These are phyloP conservation scores for Odocoileus virginianus DNA, from an alignment of 2,113 vertebrate genomes.

Conservation along the genomic window DNA sequence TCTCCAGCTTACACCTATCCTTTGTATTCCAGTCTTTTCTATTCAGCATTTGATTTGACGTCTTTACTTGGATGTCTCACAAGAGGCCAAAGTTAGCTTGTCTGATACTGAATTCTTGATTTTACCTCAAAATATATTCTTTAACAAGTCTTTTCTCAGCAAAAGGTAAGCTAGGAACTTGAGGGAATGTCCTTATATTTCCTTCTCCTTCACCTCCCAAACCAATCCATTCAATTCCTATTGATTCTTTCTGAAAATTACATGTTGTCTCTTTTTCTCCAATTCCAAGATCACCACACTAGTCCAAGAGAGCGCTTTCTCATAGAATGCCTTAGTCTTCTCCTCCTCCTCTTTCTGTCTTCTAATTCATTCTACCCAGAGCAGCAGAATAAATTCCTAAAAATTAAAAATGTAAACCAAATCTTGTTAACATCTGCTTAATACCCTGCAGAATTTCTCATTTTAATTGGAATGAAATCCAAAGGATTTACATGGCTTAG, in stretches of 20 bases:
- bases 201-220: neutral
- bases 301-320: neutral
- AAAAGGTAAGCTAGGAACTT: neutral
- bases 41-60: neutral
- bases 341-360: neutral
- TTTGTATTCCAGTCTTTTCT: neutral
- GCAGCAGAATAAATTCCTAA: slow-evolving; percentile 18
- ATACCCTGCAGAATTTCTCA: neutral
- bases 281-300: neutral
- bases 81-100: neutral
- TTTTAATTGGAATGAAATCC: slow-evolving; percentile 34
- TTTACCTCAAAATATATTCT: neutral
- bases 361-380: neutral
- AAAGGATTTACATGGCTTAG: slow-evolving; percentile 8
- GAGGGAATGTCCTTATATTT: neutral
- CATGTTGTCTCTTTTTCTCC: neutral
- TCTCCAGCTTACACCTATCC: neutral
- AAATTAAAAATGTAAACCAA: slow-evolving; percentile 43
- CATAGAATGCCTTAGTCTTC: neutral
- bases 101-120: neutral
- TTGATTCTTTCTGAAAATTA: neutral
- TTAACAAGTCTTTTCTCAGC: neutral
- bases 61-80: neutral
- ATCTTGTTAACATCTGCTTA: slow-evolving; percentile 46
- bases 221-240: neutral